Evolutionary conservation across 2,888 invertebrate genomes (phyloP).

Genomic region (Andrena flavipes): DNA sequence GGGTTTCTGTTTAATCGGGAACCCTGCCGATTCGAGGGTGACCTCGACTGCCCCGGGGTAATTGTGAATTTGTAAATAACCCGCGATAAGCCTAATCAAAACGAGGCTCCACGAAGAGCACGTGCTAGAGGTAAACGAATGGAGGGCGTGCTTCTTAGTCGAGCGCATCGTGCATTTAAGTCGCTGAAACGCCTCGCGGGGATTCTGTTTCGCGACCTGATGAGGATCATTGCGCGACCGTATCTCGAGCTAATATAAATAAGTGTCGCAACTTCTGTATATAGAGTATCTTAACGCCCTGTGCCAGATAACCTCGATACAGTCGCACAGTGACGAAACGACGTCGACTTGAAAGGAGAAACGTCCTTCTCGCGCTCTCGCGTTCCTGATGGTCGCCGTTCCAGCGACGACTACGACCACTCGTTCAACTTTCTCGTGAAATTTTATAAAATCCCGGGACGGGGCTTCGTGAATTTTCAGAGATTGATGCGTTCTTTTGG

Average conservation of each 20-base stretch:
- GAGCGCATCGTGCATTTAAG: no score
- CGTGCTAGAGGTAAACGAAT: not conserved
- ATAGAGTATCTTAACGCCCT: slow-evolving; percentile 51
- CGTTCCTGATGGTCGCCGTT: slow-evolving; percentile 39
- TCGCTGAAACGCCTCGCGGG: not conserved
- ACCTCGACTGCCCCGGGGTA: not conserved
- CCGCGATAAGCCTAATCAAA: slow-evolving; percentile 27
- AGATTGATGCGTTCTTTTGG: not conserved
- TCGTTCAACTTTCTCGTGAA: slow-evolving; percentile 18
- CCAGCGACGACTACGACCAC: slow-evolving; percentile 22
- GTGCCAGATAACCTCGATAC: slow-evolving; percentile 67
- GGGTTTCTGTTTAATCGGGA: not conserved
- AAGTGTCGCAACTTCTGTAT: slow-evolving; percentile 52
- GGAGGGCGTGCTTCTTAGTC: not conserved
- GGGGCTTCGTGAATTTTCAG: not conserved
- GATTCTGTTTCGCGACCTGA: not conserved
- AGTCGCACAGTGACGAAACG: slow-evolving; percentile 37
- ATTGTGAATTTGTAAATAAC: slow-evolving; percentile 63
- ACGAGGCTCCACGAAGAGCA: not conserved
- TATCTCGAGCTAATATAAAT: slow-evolving; percentile 44
- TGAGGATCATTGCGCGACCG: slow-evolving; percentile 51
- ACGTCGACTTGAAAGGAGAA: not conserved
- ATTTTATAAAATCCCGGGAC: not conserved
- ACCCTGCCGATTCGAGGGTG: not conserved
- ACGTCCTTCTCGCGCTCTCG: slow-evolving; percentile 18